phyloP scores from a whole-genome alignment of 2,113 vertebrate genomes.

The Rhinoderma darwinii region DNA sequence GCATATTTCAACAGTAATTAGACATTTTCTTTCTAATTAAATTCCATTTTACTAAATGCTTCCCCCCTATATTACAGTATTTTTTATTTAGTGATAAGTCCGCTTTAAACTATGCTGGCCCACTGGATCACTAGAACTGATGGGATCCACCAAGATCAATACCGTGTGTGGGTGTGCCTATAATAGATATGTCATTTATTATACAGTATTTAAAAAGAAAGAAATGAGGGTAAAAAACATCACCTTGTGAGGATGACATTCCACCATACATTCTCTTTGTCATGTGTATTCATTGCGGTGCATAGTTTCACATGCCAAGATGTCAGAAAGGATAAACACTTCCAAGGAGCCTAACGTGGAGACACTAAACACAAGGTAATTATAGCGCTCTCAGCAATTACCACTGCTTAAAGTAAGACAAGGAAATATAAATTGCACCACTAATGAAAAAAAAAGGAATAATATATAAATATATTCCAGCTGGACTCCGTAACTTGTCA shows the following conservation, averaged over 20 bases:
- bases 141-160: too few species aligned
- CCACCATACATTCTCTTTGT: background rate
- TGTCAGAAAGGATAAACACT: constrained; percentile 11
- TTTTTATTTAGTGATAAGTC: too few species aligned
- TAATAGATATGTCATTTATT: background rate
- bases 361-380: constrained; percentile 30
- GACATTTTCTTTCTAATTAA: too few species aligned
- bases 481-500: background rate
- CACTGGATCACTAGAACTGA: too few species aligned
- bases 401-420: background rate
- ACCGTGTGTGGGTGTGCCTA: background rate
- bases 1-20: too few species aligned
- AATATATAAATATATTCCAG: background rate
- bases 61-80: too few species aligned
- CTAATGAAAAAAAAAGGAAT: background rate
- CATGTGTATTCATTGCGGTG: background rate
- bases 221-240: background rate
- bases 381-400: background rate
- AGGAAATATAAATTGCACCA: background rate
- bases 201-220: background rate
- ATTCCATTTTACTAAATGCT: too few species aligned
- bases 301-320: background rate
- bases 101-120: too few species aligned
- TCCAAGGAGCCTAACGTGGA: background rate
- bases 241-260: background rate